These are phyloP conservation scores for Lamproptera curius DNA, from an alignment of 2,888 invertebrate species.

Conservation along the genomic window DNA sequence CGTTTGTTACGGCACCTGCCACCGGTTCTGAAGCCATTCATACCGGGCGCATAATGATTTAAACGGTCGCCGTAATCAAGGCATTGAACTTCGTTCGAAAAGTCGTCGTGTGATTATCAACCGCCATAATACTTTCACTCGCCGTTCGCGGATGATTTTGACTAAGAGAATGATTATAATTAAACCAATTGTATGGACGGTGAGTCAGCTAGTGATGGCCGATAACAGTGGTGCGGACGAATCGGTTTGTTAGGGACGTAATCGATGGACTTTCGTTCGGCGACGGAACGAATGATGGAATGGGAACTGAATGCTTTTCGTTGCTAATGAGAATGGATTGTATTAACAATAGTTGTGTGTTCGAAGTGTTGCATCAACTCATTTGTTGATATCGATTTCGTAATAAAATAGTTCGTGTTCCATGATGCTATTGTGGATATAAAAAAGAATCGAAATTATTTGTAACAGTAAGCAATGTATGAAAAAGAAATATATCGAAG, in stretches of 20 bases:
- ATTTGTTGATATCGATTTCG: neutral
- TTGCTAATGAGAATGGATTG: constrained; percentile 61
- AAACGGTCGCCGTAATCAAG: constrained; percentile 69
- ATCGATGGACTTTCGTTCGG: constrained; percentile 62
- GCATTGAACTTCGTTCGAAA: constrained; percentile 71
- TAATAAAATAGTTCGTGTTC: too few relatives aligned
- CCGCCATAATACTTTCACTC: constrained; percentile 73
- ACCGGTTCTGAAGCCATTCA: constrained; percentile 47
- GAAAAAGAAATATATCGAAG: too few relatives aligned
- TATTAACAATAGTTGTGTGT: constrained; percentile 56
- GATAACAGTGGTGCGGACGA: constrained; percentile 51
- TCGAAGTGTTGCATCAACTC: constrained; percentile 27
- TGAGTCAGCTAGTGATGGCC: constrained; percentile 63
- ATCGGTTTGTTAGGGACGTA: constrained; percentile 45
- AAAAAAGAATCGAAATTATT: too few relatives aligned
- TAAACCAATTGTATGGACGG: constrained; percentile 61
- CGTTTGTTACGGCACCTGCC: constrained; percentile 51
- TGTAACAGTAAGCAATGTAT: too few relatives aligned
- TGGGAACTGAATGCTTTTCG: constrained; percentile 64
- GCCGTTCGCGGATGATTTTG: constrained; percentile 51
- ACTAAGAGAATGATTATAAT: constrained; percentile 69
- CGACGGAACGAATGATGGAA: constrained; percentile 46
- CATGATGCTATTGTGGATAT: too few relatives aligned
- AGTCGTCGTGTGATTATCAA: constrained; percentile 60
- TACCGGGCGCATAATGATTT: constrained; percentile 59